Evolutionary conservation across 1,140 invertebrate species (phyloP), one percentile per base, ranked within the genome.

Genomic region (Drosophila triauraria): DNA sequence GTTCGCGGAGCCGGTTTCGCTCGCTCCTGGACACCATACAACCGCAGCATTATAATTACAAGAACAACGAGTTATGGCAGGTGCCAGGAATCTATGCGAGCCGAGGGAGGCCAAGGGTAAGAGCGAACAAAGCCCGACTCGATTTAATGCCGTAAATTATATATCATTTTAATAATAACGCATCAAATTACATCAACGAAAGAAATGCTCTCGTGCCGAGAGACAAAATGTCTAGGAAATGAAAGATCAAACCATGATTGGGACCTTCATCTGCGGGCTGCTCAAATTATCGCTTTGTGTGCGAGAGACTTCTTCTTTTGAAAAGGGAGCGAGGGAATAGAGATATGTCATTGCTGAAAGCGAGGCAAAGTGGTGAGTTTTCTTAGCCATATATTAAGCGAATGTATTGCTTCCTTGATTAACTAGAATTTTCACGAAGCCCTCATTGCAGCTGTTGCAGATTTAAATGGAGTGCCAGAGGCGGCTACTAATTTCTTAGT

Each of bases 121-220:
- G 74, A 68, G 77, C 67, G 77, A 80, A 85, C 61, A 72, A 72
- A 87, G 81, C 53, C 56, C 42, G n/a, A 48, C 32, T 75, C 13
- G 67, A 76, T 72, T 79, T 77, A 87, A 87, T 83, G 67, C 63
- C 27, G 51, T 23, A 88, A 88, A 88, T 88, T 84, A 88, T 81
- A 88, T 90, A 90, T 90, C 74, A 88, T 88, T 88, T 90, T 54
- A 84, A 88, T 88, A 88, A 88, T 84, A 88, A 81, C 85, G 69
- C 80, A 78, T 84, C 81, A 80, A 90, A 90, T 88, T 88, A 90
- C 80, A 65, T 62, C 58, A 68, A 74, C 77, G 57, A 63, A 64
- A 43, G 57, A 63, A 64, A 43, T 68, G 38, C 38, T 30, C 32
- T 30, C 32, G 59, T 27, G 68, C 40, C 48, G 46, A 58, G 40